phyloP scores from a whole-genome alignment of 2,888 invertebrate species.

The Drosophila meridiana region DNA sequence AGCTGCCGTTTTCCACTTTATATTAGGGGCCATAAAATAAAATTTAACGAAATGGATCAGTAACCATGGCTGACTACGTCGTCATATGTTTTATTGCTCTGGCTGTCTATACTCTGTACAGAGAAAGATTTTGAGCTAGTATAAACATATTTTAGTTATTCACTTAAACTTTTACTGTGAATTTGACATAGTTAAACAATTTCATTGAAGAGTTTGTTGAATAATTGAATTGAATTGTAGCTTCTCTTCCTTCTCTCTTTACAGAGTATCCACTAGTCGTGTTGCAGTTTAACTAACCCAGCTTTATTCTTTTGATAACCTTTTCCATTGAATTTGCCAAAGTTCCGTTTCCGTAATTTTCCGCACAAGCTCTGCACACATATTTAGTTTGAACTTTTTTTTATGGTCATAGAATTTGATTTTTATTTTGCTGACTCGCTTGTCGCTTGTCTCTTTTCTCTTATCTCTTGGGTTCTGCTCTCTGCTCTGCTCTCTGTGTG shows the following conservation, averaged over 20 bases:
- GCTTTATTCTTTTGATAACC: constrained; percentile 28
- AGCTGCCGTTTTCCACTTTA: not conserved
- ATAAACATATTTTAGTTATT: not conserved
- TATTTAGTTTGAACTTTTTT: constrained; percentile 22
- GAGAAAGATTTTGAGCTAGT: not conserved
- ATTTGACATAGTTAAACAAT: not conserved
- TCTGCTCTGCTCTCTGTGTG: not conserved
- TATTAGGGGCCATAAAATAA: constrained; percentile 13
- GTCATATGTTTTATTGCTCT: constrained; percentile 12
- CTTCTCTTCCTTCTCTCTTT: not conserved
- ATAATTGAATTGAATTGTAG: not conserved
- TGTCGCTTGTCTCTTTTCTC: constrained; percentile 6
- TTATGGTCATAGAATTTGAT: constrained; percentile 51
- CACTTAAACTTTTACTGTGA: not conserved
- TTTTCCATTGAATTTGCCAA: constrained; percentile 24
- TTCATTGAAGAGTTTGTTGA: not conserved
- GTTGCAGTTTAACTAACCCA: not conserved
- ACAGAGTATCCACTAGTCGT: not conserved
- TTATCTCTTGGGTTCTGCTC: not conserved
- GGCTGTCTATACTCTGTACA: constrained; percentile 1
- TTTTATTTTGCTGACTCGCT: constrained; percentile 23
- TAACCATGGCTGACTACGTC: constrained; percentile 30
- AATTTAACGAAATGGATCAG: constrained; percentile 13
- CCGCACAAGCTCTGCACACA: constrained; percentile 13
- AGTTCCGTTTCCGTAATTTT: constrained; percentile 8